These are phyloP conservation scores for Papio anubis DNA, from an alignment of 2,113 vertebrate genomes.

Conservation along the genomic window DNA sequence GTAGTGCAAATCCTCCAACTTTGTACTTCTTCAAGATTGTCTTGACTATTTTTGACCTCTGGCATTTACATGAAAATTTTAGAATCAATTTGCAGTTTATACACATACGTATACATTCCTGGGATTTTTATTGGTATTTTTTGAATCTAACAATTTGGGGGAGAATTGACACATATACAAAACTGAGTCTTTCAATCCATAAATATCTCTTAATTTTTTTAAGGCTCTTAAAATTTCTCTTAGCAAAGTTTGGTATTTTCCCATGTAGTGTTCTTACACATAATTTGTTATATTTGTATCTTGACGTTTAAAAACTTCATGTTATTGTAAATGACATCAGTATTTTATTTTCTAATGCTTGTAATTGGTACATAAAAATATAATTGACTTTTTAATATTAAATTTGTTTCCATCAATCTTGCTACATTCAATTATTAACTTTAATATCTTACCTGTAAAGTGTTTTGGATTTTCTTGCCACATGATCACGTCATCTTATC, in stretches of 20 bases:
- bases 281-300: background rate
- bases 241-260: background rate
- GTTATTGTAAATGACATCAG: background rate
- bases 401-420: background rate
- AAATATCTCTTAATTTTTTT: background rate
- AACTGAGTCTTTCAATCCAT: background rate
- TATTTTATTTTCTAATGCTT: conserved; percentile 25
- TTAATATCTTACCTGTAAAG: background rate
- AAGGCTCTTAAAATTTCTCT: conserved; percentile 22
- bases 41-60: background rate
- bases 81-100: background rate
- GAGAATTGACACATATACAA: background rate
- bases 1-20: background rate
- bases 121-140: background rate
- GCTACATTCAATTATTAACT: conserved; percentile 27
- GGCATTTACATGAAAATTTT: background rate
- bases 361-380: background rate
- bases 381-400: background rate
- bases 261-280: background rate
- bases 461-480: background rate
- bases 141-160: background rate
- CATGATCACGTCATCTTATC: background rate
- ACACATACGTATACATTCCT: background rate
- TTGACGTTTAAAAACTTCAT: background rate
- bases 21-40: background rate